Conservation (phyloP, 2,888 invertebrate species). For the Drosophila borborema region DNA sequence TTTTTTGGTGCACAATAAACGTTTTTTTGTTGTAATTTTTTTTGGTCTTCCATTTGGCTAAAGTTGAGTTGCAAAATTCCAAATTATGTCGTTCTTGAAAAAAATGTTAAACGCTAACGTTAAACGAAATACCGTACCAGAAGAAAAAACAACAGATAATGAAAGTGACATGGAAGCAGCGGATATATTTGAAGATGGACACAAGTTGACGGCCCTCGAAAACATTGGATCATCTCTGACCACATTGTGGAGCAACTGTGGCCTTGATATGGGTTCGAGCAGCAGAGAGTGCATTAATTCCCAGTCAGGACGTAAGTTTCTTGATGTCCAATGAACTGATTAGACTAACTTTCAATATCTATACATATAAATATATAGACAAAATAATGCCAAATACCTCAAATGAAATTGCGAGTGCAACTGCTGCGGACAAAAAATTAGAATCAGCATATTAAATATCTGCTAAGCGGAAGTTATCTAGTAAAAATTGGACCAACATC, state of each 20-base stretch:
- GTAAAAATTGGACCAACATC: not conserved
- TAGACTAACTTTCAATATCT: not conserved
- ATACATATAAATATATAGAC: not conserved
- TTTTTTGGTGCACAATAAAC: not conserved
- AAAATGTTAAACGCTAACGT: slow-evolving; percentile 7
- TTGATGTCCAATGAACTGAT: not conserved
- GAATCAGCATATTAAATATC: not conserved
- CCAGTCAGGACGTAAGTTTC: slow-evolving; percentile 11
- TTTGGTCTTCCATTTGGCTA: not conserved
- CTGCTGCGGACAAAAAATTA: not conserved
- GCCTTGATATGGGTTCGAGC: not conserved
- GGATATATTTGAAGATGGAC: slow-evolving; percentile 40
- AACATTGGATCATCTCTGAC: slow-evolving; percentile 46
- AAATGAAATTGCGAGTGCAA: not conserved
- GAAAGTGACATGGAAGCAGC: slow-evolving; percentile 18
- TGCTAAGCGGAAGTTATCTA: not conserved
- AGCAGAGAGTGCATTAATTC: not conserved
- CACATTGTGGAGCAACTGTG: slow-evolving; percentile 47
- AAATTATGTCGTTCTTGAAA: slow-evolving; percentile 30
- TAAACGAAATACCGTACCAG: not conserved
- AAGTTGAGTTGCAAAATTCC: not conserved
- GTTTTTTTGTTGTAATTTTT: no score
- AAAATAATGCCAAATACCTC: slow-evolving; percentile 1
- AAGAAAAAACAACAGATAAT: slow-evolving; percentile 7
- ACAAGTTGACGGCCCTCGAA: slow-evolving; percentile 38